Base-by-base conservation (phyloP, 2,888 invertebrate genomes). In the Acleris laterana region DNA sequence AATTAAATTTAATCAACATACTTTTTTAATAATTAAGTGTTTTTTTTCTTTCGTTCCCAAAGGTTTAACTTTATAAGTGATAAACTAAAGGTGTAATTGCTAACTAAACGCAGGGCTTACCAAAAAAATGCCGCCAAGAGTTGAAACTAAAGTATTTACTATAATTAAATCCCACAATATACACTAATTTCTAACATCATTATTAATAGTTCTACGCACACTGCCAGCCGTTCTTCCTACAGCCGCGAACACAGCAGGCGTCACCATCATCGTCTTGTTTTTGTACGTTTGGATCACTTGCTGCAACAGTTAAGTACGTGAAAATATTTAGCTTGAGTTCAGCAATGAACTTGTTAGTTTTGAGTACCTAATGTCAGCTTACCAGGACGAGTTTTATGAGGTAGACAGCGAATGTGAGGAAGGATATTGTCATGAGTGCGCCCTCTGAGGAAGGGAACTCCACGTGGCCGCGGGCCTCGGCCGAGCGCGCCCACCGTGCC, bases 351-450 rank as follows among this genome's bases (percentile, higher is more conserved):
- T 38, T 13, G 38, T 38, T 38, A 38, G 32, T 13, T 25, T 38
- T 32, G 57, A 9, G 9, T 3, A 32, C 9, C 7, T 20, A 49
- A 17, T 25, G 38, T 49, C n/a, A 61, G 53, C 93, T 93, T 93
- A 97, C 97, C 94, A 97, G 92, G 44, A 97, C 96, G 44, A 97
- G 90, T 88, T 97, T 97, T 59, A 97, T 96, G 63, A 97, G 94
- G 79, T 96, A 97, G 6, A 97, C 97, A 0, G 97, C 97, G 84
- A 97, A 97, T 0, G 97, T 97, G 11, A 97, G 92, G 82, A 97
- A 97, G 22, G 96, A 96, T 72, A 97, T 96, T 46, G 96, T 96
- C 94, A 97, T 95, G 59, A 97, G 89, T 0, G 97, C 95, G 53
- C 96, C 95, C 87, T 97, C 97, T 5, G 96, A 93, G 0, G 97